Evolutionary conservation across 2,888 invertebrate species (phyloP).

Genomic region (Plagiodera versicolora): DNA sequence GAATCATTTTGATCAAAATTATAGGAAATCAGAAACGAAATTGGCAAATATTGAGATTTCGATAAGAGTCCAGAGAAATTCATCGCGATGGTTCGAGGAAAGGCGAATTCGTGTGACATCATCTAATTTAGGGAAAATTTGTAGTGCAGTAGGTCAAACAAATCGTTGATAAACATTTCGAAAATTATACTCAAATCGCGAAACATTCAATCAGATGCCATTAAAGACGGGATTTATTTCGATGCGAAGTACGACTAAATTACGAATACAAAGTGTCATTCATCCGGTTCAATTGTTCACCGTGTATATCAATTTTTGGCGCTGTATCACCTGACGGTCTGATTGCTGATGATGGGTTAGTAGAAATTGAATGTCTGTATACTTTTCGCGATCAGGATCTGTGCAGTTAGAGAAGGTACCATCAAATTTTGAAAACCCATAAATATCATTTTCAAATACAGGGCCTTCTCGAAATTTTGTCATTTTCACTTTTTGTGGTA

Average conservation of each 20-base stretch:
- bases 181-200: background rate
- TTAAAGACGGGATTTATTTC: background rate
- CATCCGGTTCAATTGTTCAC: background rate
- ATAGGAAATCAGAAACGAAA: too few species aligned
- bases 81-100: background rate
- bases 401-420: background rate
- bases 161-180: too few species aligned
- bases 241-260: background rate
- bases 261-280: background rate
- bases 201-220: background rate
- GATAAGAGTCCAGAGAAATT: background rate
- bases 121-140: background rate
- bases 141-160: too few species aligned
- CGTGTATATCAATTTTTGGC: background rate
- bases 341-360: background rate
- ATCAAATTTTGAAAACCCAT: background rate
- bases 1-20: background rate
- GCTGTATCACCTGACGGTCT: background rate
- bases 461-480: too few species aligned
- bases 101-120: background rate
- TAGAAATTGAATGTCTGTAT: background rate
- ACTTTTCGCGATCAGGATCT: background rate
- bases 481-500: background rate
- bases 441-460: background rate
- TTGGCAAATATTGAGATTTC: too few species aligned